These are phyloP conservation scores for Clinocottus analis DNA, from an alignment of 2,113 vertebrate genomes.

Conservation along the genomic window DNA sequence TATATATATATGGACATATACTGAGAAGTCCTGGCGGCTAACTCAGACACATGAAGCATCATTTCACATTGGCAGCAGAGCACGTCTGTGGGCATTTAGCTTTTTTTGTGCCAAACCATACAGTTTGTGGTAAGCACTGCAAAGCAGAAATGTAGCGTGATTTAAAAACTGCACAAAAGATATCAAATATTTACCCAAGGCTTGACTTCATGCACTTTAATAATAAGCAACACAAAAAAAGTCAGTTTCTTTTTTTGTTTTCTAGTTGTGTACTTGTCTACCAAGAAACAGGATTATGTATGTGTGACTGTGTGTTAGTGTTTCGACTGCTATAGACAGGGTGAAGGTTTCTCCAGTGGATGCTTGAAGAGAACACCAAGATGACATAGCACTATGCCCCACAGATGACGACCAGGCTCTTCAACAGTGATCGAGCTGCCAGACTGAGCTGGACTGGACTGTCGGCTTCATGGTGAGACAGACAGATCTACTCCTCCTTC, in stretches of 20 bases:
- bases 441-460: slow-evolving; percentile 64
- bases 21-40: slow-evolving; percentile 90
- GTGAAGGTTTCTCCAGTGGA: slow-evolving; percentile 79
- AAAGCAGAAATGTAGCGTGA: slow-evolving; percentile 84
- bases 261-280: slow-evolving; percentile 90
- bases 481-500: slow-evolving; percentile 90
- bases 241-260: slow-evolving; percentile 83
- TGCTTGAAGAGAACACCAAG: slow-evolving; percentile 87
- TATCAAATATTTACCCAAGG: slow-evolving; percentile 89
- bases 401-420: slow-evolving; percentile 79
- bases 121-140: slow-evolving; percentile 90
- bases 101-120: slow-evolving; percentile 87
- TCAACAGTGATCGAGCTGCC: slow-evolving; percentile 74
- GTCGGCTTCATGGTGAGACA: slow-evolving; percentile 53
- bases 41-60: slow-evolving; percentile 91
- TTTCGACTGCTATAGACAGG: slow-evolving; percentile 77
- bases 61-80: slow-evolving; percentile 89
- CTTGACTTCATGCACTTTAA: slow-evolving; percentile 96
- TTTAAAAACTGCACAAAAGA: slow-evolving; percentile 85
- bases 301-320: slow-evolving; percentile 73
- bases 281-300: slow-evolving; percentile 71
- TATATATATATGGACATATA: slow-evolving; percentile 81
- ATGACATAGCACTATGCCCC: slow-evolving; percentile 86
- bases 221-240: slow-evolving; percentile 94
- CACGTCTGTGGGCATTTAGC: slow-evolving; percentile 83